phyloP scores from a whole-genome alignment of 2,113 vertebrate genomes.

The Addax nasomaculatus region DNA sequence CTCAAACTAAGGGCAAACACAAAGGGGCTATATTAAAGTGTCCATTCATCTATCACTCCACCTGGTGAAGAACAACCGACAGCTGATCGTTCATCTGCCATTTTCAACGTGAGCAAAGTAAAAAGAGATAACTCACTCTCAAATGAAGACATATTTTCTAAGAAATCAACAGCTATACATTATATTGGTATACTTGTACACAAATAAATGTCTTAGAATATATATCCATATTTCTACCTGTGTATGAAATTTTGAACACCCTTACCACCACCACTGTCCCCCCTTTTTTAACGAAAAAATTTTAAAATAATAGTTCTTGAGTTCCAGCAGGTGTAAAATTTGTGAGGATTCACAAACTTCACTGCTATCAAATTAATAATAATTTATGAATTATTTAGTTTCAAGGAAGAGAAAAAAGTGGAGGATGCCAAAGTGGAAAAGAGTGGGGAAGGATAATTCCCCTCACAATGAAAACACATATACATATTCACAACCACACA shows the following conservation, averaged over 20 bases:
- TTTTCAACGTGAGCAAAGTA: constrained; percentile 67
- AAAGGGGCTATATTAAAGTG: constrained; percentile 30
- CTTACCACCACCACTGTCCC: neutral
- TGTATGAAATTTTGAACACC: neutral
- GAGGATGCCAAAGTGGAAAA: neutral
- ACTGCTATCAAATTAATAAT: constrained; percentile 21
- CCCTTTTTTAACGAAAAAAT: neutral
- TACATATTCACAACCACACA: neutral
- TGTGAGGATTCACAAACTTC: constrained; percentile 23
- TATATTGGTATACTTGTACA: neutral
- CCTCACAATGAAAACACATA: neutral
- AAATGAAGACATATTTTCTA: constrained; percentile 56
- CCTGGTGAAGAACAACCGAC: neutral
- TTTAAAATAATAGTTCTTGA: neutral
- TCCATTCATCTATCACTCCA: constrained; percentile 61
- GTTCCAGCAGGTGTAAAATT: neutral
- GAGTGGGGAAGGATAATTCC: neutral
- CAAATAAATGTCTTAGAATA: neutral
- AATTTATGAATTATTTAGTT: constrained; percentile 39
- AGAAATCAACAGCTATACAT: constrained; percentile 37
- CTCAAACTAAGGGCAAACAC: constrained; percentile 42
- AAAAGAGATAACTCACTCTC: constrained; percentile 62
- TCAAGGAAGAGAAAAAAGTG: neutral
- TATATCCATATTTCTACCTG: constrained; percentile 17
- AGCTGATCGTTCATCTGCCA: constrained; percentile 47